These are phyloP conservation scores for Onychorhynchus coronatus DNA, from an alignment of 2,113 vertebrate genomes.

Conservation along the genomic window DNA sequence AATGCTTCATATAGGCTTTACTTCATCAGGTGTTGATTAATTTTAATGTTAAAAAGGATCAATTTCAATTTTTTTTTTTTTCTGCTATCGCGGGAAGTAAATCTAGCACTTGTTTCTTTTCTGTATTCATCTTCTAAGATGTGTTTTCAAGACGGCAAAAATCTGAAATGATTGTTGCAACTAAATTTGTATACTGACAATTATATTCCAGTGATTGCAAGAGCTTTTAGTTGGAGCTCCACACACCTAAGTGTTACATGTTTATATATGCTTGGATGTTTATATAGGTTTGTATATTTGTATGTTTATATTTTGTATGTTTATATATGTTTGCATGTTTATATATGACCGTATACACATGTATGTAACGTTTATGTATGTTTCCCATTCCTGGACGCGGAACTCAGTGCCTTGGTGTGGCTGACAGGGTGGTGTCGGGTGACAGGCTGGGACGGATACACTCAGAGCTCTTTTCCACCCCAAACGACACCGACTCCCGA, in stretches of 20 bases:
- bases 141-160: background rate
- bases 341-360: background rate
- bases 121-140: background rate
- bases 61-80: background rate
- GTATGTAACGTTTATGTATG: background rate
- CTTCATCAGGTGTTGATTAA: background rate
- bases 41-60: background rate
- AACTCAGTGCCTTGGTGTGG: background rate
- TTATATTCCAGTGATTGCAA: background rate
- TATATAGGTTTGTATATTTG: too few relatives aligned
- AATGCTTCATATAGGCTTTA: background rate
- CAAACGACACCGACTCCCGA: rapidly evolving
- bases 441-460: too few relatives aligned
- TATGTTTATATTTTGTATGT: too few relatives aligned
- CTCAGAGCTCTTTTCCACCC: background rate
- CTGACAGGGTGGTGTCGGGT: background rate
- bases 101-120: background rate
- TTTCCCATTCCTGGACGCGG: background rate
- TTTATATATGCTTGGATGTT: background rate
- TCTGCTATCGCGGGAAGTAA: background rate
- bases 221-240: background rate
- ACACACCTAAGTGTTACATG: background rate
- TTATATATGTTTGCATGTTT: background rate
- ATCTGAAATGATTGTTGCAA: background rate
- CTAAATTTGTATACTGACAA: background rate